Base-by-base conservation (phyloP, 1,140 invertebrate species). In the Hestina assimilis region DNA sequence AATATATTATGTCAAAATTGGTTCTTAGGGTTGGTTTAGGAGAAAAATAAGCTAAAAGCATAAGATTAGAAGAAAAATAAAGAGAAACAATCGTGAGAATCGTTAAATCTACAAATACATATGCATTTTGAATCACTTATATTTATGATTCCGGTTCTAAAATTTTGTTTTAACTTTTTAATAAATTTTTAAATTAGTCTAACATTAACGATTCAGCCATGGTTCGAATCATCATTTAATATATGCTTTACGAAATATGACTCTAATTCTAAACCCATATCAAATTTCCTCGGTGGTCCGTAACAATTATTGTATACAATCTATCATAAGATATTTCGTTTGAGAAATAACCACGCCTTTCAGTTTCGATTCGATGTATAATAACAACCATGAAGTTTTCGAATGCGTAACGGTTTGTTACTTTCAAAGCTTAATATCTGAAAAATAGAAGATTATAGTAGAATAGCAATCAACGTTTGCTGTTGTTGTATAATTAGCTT, bases 401-500 rank as follows among this genome's bases (percentile, higher is more conserved):
- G 51, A 58, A 54, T 41, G 52, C 41, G 55, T 59, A 65, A 51
- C 63, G 51, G 50, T 61, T 61, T 69, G 47, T 53, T 58, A 65
- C 58, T 69, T 73, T 75, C 65, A 67, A 73, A 72, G 67, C 60
- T 73, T 78, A 78, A 75, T 69, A 69, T 75, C 73, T 77, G 76
- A 82, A 80, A 83, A 85, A 72, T 82, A 82, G 69, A 72, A 56
- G 59, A 69, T 65, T 71, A 76, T 65, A 63, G 66, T 63, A 65
- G 62, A 74, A 74, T 72, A 74, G 75, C 78, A 73, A 82, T 75
- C 69, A 72, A 66, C 65, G 70, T 69, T 72, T 64, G 72, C 55
- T 61, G 55, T 55, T 54, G 72, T 68, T 23, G 71, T 84, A 73
- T 85, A 79, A 87, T 87, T 87, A 87, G 72, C 73, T 87, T 85